Conservation (phyloP, 2,113 vertebrate species). For the Centrocercus urophasianus region DNA sequence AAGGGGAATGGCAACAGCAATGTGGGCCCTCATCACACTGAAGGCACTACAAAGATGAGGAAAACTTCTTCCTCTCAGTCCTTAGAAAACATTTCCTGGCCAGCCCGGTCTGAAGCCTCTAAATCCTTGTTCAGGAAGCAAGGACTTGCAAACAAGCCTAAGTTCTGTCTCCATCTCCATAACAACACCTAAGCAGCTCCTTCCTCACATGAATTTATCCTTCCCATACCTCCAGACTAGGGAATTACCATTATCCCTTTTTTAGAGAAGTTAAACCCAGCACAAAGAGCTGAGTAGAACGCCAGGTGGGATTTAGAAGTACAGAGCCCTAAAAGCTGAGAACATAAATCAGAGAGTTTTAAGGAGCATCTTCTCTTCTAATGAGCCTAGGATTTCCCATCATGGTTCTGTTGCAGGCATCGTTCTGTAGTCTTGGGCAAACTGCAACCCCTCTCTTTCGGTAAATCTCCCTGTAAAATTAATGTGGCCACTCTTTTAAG, state of each 20-base stretch:
- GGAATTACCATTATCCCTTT: background rate
- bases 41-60: background rate
- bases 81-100: background rate
- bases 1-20: background rate
- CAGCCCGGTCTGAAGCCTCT: background rate
- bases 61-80: background rate
- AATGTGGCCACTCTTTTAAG: background rate
- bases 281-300: background rate
- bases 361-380: background rate
- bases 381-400: background rate
- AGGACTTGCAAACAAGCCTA: background rate
- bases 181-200: background rate
- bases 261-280: background rate
- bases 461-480: background rate
- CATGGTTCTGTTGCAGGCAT: rapidly evolving
- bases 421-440: background rate
- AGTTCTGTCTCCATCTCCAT: background rate
- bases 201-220: background rate
- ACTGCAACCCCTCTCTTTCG: background rate
- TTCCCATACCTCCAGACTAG: background rate
- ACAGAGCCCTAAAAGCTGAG: background rate
- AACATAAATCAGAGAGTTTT: background rate
- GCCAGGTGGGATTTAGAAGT: background rate
- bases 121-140: background rate
- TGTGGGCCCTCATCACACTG: background rate